Base-by-base conservation (phyloP, 2,888 invertebrate genomes). In the Eristalinus sepulchralis region DNA sequence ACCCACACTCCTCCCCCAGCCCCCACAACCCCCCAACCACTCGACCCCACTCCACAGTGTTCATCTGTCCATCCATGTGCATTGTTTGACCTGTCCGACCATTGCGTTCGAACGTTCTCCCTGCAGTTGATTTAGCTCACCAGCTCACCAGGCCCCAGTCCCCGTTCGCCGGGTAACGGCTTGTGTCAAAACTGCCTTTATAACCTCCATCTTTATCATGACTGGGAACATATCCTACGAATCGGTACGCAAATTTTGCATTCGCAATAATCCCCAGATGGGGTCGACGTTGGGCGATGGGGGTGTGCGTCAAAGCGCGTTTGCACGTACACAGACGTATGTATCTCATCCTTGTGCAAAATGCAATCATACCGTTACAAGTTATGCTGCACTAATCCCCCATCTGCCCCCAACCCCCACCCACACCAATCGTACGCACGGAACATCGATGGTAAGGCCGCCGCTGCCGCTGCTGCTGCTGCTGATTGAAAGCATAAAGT, bases 311-410 rank as follows among this genome's bases (percentile, higher is more conserved):
- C n/a, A 24, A 13, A 27, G 20, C 64, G 47, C 13, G 36, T 63
- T n/a, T 62, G 31, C 36, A 31, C 71, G 57, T 63, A 27, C 53
- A n/a, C 59, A 57, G 71, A 75, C 63, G 72, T 72, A 70, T 67
- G 72, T 72, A 70, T 75, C 83, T 86, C 86, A 83, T 86, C 83
- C 86, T 79, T 67, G 71, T 86, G 66, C 70, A 67, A 75, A 86
- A 83, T 83, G 83, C 83, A 86, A 86, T 86, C 86, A 86, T 86
- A 86, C 86, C 47, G 86, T 86, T 86, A 86, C 86, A 86, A 83
- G 86, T 86, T 86, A 86, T 86, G 86, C 66, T 86, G 83, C 86
- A 86, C 85, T 82, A 82, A 75, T 82, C 27, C 27, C 27, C 27
- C 27, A 27, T 5, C 27, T 3, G 27, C 2, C 27, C 73, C n/a